Base-by-base conservation (phyloP, 2,113 vertebrate species). In the Eretmochelys imbricata region DNA sequence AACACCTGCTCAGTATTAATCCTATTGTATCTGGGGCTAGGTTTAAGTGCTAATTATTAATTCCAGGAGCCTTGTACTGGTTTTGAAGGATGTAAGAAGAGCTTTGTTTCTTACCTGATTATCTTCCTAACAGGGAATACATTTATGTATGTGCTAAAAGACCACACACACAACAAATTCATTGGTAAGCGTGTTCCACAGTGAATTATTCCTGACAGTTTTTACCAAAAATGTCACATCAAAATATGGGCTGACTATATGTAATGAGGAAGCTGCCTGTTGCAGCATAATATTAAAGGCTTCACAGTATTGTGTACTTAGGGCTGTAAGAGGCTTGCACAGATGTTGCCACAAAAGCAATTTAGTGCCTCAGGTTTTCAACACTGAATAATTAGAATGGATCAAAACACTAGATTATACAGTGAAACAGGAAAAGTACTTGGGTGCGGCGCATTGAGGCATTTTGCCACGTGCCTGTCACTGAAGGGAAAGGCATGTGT, bases 1-100 rank as follows among this genome's bases (percentile, higher is more conserved):
- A 91, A 82, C 46, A 14, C 88, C 87, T 92, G 83, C 72, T 83
- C 89, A 69, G 85, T 88, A 35, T 82, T 94, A 90, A 91, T 94
- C 80, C 50, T 69, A 8, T 16, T 5, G 8, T 12, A 48, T 84
- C 86, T 91, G 35, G 50, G 55, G 86, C 93, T 87, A 31, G 57
- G 29, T 82, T 4, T 83, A 83, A 89, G 86, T 57, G 38, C 72
- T 92, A 1, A 82, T 72, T 90, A 80, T 86, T 89, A 88, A 93
- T 88, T 94, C 83, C 86, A 93, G 82, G 75, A 80, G 49, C 89
- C 94, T 72, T 53, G 89, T 90, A 38, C 72, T 29, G 0, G 0
- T 83, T 92, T 38, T 90, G 89, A 88, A 93, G 79, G 87, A 84
- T 79, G 29, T 79, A 50, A 82, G 86, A 75, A 42, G 51, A 22